Base-by-base conservation (phyloP, 1,140 invertebrate species). In the Drosophila trapezifrons region DNA sequence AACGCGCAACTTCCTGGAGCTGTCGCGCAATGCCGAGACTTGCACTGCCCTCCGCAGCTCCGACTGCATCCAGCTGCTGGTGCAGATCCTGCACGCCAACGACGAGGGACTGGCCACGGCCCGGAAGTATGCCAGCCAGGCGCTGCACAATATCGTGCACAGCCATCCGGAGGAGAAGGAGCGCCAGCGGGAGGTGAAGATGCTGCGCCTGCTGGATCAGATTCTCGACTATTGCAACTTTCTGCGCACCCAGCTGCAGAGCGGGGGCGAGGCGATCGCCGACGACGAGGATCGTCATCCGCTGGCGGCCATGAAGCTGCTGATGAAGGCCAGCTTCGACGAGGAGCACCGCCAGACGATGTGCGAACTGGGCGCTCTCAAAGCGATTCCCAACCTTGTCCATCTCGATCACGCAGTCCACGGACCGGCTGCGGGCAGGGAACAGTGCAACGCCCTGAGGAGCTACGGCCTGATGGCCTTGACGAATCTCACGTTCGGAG, bases 401-500 rank as follows among this genome's bases (percentile, higher is more conserved):
- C 96, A 97, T 85, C 95, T 96, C 17, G 98, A 99, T 92, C 96
- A 98, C 91, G 94, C 95, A 27, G 94, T 95, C 0, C 97, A 98
- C 85, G 96, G 96, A 4, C 96, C 95, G 81, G 95, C 95, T 20
- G 94, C 94, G 51, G 94, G 94, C 29, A 96, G 97, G 80, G 94
- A 95, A 58, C 95, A 97, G 63, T 98, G 98, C 91, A 95, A 98
- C 52, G 96, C 97, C 0, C 93, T 99, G 90, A 93, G 98, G 47
- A 95, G 97, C 78, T 99, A 99, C 91, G 97, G 97, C 3, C 97
- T 98, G 20, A 99, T 99, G 98, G 97, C 98, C 1, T 92, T 99
- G n/a, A 99, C 98, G 0, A 99, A 99, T 93, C 93, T 99, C 12
- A 99, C 98, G 0, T 99, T 98, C 91, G 98, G 98, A n/a, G 98